Evolutionary conservation across 2,113 vertebrate species (phyloP), one percentile per base, ranked within the genome.

Genomic region (Lepus timidus): DNA sequence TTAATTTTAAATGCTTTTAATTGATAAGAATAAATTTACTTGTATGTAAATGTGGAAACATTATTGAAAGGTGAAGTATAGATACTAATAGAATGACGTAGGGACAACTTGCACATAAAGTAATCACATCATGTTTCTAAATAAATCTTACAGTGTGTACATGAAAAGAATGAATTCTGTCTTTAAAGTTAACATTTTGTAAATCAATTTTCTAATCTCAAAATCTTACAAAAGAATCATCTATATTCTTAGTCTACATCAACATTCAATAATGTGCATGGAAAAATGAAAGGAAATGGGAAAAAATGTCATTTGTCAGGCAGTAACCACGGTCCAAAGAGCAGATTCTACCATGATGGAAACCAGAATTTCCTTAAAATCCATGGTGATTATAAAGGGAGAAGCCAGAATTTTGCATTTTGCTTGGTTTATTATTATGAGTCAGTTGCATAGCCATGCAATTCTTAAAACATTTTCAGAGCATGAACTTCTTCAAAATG

Each of bases 151-250:
- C 20, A 71, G 12, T 58, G 14, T 74, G 19, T 92, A n/a, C 4
- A 64, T 49, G 7, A 22, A 82, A 87, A 79, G 27, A 90, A n/a
- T 89, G 33, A 64, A 23, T 62, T 85, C 12, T 39, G 44, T 92
- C 51, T 61, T 78, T 88, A 62, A 89, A 96, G 29, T 68, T 61
- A 91, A 71, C 19, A 64, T 49, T 95, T 70, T 86, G 4, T 70
- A 90, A 94, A 39, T 93, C 8, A 33, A 33, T 79, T 90, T 95
- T 85, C 19, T 88, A 51, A 71, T 85, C n/a, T 90, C 49, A 88
- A 82, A 80, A 93, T 19, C 20, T 31, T 44, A 86, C 39, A 36
- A 92, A 80, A 93, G 83, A n/a, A 4, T 4, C n/a, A 71, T 79
- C 4, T 4, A 19, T 89, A 36, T 86, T 94, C 75, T 93, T 73